Percentiles rank a stretch among this genome's conserved stretches.
Evolutionary conservation across 2,797 vertebrate species (phyloP).

Genomic region (Vespertilio murinus): DNA sequence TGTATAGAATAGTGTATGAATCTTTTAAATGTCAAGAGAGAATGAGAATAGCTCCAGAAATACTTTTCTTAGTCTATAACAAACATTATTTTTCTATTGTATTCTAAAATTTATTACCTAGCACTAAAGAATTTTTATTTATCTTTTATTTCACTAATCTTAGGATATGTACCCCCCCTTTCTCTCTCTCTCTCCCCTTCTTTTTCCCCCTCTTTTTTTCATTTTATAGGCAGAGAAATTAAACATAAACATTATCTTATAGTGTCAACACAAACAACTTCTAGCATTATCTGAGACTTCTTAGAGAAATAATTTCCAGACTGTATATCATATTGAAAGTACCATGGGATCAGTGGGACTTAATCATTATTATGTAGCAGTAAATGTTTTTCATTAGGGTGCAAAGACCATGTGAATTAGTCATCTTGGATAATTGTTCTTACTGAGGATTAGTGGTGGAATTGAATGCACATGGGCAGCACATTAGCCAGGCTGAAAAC

Average conservation of each 20-base stretch:
- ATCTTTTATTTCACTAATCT: not conserved
- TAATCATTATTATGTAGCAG: not conserved
- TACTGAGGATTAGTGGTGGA: not conserved
- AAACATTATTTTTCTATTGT: not conserved
- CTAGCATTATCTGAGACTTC: not conserved
- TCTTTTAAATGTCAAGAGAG: conserved; percentile 61
- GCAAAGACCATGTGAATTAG: not conserved
- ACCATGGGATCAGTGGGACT: not conserved
- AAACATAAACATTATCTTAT: not conserved
- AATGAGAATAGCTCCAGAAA: not conserved
- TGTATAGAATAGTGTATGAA: conserved; percentile 36
- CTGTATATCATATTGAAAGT: not conserved
- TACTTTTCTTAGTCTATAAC: conserved; percentile 27
- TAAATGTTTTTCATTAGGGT: conserved; percentile 32
- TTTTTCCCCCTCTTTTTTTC: not conserved
- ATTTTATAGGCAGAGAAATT: not conserved
- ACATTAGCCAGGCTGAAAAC: not conserved
- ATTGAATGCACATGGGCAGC: not conserved
- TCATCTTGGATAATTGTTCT: not conserved
- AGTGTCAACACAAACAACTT: conserved; percentile 3
- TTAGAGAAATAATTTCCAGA: conserved; percentile 8
- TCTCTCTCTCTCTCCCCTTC: not conserved
- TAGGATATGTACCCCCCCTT: not conserved
- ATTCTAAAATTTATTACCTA: conserved; percentile 43
- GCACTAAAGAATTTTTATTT: not conserved